Evolutionary conservation across 1,140 invertebrate genomes (phyloP).

Genomic region (Zelostemma sp.): DNA sequence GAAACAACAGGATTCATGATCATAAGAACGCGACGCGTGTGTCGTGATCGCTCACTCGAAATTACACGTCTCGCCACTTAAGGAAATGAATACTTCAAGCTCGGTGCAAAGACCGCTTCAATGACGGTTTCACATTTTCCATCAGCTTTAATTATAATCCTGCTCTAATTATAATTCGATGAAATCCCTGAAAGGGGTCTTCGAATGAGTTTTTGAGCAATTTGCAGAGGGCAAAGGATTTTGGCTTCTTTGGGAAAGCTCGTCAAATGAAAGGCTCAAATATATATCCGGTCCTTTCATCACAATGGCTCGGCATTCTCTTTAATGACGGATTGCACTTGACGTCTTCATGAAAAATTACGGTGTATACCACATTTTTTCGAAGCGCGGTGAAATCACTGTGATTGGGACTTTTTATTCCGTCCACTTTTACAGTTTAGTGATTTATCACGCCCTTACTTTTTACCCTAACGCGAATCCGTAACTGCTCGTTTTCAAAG

Average conservation of each 20-base stretch:
- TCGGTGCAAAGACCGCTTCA: not conserved
- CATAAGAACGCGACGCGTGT: conserved; percentile 17
- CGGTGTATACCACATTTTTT: not conserved
- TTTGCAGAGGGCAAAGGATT: not conserved
- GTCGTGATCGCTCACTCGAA: not conserved
- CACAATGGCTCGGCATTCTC: not conserved
- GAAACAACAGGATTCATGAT: conserved; percentile 12
- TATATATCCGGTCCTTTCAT: too few species aligned
- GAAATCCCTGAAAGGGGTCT: not conserved
- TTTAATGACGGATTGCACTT: not conserved
- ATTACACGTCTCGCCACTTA: conserved; percentile 10
- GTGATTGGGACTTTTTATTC: not conserved
- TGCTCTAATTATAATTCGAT: not conserved
- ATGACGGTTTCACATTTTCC: not conserved
- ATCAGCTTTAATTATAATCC: not conserved
- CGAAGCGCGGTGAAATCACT: not conserved
- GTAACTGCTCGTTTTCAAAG: too few species aligned
- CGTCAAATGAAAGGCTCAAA: not conserved
- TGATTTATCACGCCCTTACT: not conserved
- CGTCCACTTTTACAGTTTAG: not conserved
- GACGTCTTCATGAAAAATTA: conserved; percentile 2
- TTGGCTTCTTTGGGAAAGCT: not conserved
- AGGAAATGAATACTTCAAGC: conserved; percentile 7
- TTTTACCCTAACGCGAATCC: too few species aligned
- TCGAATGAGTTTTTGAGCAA: not conserved